Evolutionary conservation across 2,888 invertebrate genomes (phyloP).

Genomic region (Andrena chrysosceles): DNA sequence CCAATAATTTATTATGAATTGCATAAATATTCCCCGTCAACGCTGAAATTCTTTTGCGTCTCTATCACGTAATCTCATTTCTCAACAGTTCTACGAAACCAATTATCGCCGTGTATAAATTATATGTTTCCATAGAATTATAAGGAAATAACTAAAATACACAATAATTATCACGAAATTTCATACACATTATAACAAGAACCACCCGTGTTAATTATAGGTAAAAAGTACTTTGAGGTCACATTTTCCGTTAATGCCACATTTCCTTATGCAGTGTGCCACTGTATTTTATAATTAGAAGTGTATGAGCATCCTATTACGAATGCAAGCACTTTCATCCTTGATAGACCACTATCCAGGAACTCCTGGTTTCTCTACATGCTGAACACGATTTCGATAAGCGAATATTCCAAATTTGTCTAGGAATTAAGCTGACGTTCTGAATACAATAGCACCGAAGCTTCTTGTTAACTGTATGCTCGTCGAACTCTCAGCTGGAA

Average conservation of each 20-base stretch:
- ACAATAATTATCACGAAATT: neutral
- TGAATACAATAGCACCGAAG: neutral
- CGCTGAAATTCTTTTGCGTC: neutral
- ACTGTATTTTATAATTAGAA: constrained; percentile 6
- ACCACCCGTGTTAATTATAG: too few species aligned
- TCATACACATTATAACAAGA: neutral
- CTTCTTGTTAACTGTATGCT: neutral
- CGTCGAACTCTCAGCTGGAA: neutral
- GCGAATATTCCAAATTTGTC: constrained; percentile 14
- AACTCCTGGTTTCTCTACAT: constrained; percentile 4
- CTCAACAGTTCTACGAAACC: neutral
- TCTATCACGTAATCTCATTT: neutral
- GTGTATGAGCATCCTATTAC: constrained; percentile 13
- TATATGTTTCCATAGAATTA: neutral
- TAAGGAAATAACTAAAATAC: neutral
- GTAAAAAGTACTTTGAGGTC: too few species aligned
- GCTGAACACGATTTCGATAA: constrained; percentile 22
- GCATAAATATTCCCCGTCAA: neutral
- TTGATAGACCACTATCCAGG: neutral
- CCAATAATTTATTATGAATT: neutral
- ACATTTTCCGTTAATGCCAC: neutral
- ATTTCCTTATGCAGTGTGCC: neutral
- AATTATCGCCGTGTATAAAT: neutral
- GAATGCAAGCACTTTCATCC: constrained; percentile 22
- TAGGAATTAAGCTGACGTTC: constrained; percentile 8